Evolutionary conservation across 2,113 vertebrate genomes (phyloP).

Genomic region (Xerus inauris): DNA sequence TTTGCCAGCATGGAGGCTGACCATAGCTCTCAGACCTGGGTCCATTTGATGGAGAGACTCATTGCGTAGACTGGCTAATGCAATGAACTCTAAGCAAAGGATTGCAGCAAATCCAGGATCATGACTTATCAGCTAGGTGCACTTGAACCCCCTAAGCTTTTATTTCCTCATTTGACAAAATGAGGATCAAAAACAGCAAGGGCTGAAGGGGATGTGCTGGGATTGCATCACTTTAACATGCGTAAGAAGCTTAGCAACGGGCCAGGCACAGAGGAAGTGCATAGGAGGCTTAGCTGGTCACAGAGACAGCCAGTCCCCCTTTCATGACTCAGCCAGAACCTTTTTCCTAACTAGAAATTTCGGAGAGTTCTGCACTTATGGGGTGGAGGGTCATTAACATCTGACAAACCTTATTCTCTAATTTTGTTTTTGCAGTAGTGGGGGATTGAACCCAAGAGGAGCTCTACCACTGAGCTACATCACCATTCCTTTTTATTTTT

Average conservation of each 20-base stretch:
- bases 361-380: neutral
- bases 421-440: neutral
- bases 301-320: neutral
- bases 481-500: neutral
- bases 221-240: neutral
- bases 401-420: neutral
- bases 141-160: neutral
- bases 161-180: neutral
- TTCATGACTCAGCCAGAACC: neutral
- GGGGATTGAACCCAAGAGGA: neutral
- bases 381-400: neutral
- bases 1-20: neutral
- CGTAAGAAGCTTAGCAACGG: neutral
- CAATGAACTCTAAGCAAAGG: neutral
- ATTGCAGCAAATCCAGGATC: neutral
- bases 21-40: neutral
- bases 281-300: neutral
- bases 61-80: neutral
- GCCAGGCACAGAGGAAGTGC: neutral
- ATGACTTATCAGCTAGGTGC: no score
- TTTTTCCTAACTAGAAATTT: neutral
- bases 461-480: neutral
- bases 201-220: neutral
- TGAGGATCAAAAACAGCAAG: neutral
- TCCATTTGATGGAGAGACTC: neutral